A percentile compares a stretch with the other conserved stretches of the same genome.
Evolutionary conservation across 2,888 invertebrate genomes (phyloP).

Genomic region (Beris chalybata): DNA sequence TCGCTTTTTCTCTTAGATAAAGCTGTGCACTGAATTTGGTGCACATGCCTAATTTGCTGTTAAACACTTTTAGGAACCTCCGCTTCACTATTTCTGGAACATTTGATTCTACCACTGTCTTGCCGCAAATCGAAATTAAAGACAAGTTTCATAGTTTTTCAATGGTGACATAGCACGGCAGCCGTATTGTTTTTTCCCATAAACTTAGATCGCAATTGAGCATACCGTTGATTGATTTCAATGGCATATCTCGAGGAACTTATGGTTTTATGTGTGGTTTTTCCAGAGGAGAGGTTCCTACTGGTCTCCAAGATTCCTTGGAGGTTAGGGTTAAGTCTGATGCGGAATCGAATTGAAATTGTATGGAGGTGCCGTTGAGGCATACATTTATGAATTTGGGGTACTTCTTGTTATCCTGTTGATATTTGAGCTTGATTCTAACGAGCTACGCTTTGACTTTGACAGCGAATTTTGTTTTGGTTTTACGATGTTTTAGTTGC

Average conservation of each 20-base stretch:
- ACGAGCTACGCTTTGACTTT: no score
- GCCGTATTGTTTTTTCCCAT: slow-evolving; percentile 4
- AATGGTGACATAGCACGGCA: background rate
- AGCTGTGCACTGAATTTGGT: no score
- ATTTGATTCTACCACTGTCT: no score
- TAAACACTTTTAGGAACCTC: no score
- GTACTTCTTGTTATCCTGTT: background rate
- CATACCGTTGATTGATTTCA: background rate
- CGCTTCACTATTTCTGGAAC: no score
- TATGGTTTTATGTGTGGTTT: background rate
- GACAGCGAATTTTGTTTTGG: no score
- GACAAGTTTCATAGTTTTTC: no score
- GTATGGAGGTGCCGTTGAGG: no score
- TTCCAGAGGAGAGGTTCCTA: background rate
- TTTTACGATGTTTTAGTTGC: background rate
- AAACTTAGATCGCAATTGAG: background rate
- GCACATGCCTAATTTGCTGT: no score
- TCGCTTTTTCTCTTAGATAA: no score
- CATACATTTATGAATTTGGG: slow-evolving; percentile 1
- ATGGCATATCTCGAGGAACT: background rate
- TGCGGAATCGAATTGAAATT: slow-evolving; percentile 10
- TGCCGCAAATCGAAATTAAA: no score
- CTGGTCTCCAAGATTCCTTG: background rate
- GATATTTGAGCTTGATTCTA: no score
- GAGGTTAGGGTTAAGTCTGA: background rate